These are phyloP conservation scores for Parauchenoglanis punctatus DNA, from an alignment of 2,797 vertebrate genomes.

Conservation along the genomic window DNA sequence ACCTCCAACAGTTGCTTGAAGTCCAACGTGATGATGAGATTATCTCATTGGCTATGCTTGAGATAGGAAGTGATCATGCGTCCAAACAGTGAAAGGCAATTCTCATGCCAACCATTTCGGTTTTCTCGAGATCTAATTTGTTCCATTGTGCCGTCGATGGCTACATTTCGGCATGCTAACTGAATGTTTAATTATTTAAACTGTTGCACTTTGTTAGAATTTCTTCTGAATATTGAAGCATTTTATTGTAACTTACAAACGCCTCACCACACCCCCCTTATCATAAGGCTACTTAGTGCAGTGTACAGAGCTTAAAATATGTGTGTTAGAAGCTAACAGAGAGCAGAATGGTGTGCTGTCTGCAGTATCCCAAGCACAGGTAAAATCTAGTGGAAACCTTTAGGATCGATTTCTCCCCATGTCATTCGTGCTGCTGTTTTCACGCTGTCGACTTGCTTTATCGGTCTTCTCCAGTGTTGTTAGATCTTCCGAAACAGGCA, in stretches of 20 bases:
- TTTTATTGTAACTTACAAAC: background rate
- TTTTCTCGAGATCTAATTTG: background rate
- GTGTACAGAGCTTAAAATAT: no score
- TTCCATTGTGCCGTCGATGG: background rate
- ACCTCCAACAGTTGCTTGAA: background rate
- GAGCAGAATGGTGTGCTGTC: background rate
- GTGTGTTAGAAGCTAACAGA: background rate
- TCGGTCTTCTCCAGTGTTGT: constrained; percentile 46
- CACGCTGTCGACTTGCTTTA: constrained; percentile 43
- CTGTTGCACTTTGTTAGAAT: background rate
- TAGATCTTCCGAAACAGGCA: constrained; percentile 35
- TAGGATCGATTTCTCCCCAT: background rate
- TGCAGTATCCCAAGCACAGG: background rate
- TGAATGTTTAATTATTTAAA: background rate
- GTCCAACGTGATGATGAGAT: background rate
- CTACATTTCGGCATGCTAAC: background rate
- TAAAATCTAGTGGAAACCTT: background rate
- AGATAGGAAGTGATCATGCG: background rate
- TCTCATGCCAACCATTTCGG: background rate
- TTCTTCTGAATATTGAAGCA: background rate
- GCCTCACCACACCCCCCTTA: background rate
- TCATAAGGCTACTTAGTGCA: background rate
- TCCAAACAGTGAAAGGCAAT: background rate
- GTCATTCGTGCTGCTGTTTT: background rate
- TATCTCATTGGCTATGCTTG: background rate